Conservation (phyloP, 1,140 invertebrate genomes). For the Heliconius hewitsoni region DNA sequence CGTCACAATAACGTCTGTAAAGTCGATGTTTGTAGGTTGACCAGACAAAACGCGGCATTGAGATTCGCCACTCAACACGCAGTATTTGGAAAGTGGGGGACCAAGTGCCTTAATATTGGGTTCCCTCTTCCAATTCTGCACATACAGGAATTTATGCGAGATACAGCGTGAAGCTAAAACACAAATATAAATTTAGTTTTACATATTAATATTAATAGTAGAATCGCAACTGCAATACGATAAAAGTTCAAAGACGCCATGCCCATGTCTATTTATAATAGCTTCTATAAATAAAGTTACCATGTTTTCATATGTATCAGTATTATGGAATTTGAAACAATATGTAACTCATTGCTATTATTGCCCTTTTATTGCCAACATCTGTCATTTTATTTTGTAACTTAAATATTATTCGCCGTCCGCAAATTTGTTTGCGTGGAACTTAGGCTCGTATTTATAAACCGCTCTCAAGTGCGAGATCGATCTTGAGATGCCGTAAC, state of each 20-base stretch:
- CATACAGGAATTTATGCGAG: no score
- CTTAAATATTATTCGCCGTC: no score
- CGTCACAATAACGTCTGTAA: not conserved
- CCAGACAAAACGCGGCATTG: not conserved
- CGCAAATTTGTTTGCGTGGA: no score
- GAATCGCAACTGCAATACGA: not conserved
- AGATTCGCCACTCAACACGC: not conserved
- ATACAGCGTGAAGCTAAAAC: not conserved
- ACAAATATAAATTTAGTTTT: no score
- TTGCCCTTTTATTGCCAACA: no score
- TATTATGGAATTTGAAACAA: not conserved
- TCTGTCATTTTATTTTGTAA: no score
- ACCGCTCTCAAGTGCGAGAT: no score
- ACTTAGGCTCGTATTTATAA: no score
- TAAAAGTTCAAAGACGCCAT: constrained; percentile 20
- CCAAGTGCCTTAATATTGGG: not conserved
- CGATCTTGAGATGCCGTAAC: no score
- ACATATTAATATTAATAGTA: not conserved
- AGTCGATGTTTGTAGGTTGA: not conserved
- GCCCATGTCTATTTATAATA: not conserved
- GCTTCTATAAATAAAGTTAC: not conserved
- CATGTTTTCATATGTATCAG: not conserved
- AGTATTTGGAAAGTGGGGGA: no score
- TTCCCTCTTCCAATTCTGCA: not conserved
- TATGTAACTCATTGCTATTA: no score